Base-by-base conservation (phyloP, 2,888 invertebrate species). In the Psylliodes chrysocephalus region DNA sequence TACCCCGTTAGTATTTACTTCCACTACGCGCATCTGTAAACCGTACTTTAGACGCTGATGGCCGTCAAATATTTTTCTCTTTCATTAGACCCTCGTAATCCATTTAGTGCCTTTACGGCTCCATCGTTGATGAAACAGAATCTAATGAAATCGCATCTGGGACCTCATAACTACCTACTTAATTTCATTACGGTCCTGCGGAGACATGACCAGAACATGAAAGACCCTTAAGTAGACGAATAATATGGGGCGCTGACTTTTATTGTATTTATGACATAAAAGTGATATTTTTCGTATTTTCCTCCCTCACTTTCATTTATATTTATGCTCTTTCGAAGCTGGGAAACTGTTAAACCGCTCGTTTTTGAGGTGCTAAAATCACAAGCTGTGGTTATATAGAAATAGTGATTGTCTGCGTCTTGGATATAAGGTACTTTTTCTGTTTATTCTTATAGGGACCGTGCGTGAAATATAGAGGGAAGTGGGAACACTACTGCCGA, bases 121-220 rank as follows among this genome's bases (percentile, higher is more conserved):
- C 15, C 47, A 33, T 30, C 46, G 35, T 33, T 47, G 47, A 57
- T 47, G 57, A 57, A 51, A 51, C 35, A 44, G 49, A 64, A 40
- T 64, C 55, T 60, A 60, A 64, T 64, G 49, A 64, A 64, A 64
- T 64, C 60, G 54, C 60, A 60, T 35, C 64, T 60, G 51, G 64
- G 60, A 33, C 49, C 49, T 51, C 47, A 47, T 59, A 63, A 65
- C 60, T 63, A 63, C 65, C 63, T 67, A 52, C 64, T 62, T 63
- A 65, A 64, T 68, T 63, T 60, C 68, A 65, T 65, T 63, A 67
- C 57, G 33, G 55, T 22, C 42, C 49, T 47, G 55, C 42, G 60
- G 22, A 64, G 60, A 70, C 71, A 67, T 68, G 71, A 64, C 66
- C 56, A 57, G 72, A 70, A 72, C 65, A 30, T 65, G 66, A 71